Conservation (phyloP, 2,888 invertebrate species). For the Troglohyphantes excavatus region DNA sequence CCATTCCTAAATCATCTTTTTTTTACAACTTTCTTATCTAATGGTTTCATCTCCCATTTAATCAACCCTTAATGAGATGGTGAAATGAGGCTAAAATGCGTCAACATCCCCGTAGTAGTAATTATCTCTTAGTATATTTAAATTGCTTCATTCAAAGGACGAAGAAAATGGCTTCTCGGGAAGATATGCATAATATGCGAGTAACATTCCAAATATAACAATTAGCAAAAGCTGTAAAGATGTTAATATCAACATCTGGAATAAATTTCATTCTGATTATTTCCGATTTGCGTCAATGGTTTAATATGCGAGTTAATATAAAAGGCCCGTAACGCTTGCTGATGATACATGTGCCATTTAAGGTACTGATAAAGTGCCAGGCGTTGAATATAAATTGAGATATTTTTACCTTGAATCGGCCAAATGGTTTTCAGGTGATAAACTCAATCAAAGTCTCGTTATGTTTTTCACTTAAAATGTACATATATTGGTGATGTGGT, state of each 20-base stretch:
- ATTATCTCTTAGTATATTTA: background rate
- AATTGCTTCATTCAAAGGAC: background rate
- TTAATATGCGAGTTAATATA: background rate
- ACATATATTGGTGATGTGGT: too few species aligned
- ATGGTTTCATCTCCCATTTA: background rate
- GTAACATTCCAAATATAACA: background rate
- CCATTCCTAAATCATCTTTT: background rate
- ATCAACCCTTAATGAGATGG: background rate
- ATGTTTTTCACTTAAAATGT: too few species aligned
- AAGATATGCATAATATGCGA: background rate
- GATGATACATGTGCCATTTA: background rate
- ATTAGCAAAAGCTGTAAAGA: background rate
- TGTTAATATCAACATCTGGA: background rate
- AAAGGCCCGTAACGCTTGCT: background rate
- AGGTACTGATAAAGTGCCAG: background rate
- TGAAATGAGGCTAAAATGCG: constrained; percentile 3
- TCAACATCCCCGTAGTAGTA: background rate
- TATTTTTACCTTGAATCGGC: background rate
- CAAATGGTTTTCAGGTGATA: background rate
- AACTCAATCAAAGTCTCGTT: background rate
- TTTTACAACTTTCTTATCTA: background rate
- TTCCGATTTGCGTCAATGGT: background rate
- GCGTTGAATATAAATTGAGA: background rate
- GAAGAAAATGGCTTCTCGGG: background rate
- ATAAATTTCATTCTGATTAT: background rate